Evolutionary conservation across 2,113 vertebrate species (phyloP), one percentile per base, ranked within the genome.

Genomic region (Lophura nycthemera): DNA sequence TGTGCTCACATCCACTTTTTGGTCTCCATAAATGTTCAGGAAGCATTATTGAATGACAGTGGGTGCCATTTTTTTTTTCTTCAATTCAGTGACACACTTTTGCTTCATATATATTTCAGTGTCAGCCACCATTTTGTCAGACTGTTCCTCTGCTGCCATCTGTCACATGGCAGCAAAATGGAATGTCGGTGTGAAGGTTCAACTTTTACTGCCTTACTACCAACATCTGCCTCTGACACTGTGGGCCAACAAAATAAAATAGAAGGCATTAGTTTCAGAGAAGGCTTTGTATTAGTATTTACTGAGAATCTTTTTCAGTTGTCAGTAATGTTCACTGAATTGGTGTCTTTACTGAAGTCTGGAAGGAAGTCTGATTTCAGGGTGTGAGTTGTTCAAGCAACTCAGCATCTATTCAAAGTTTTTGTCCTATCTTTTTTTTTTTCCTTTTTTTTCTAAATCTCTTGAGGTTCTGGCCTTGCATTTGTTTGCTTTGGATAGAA

Each of bases 401-500:
- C 65, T 78, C 21, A 54, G 71, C 1, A 48, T 19, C 34, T 34
- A 4, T 77, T 42, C 38, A 47, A 86, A 34, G 10, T 57, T 63
- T 63, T 24, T n/a, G 18, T 54, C 7, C 18, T 56, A 38, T 22
- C 32, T 63, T 8, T 25, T 30, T 30, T 18, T 7, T 13, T 45
- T 59, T 7, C 22, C 27, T 25, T 18, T 6, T 13, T 4, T 10
- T 5, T 4, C 17, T 8, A 70, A 0, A 6, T 40, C 5, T 65
- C 21, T 64, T 65, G 30, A 84, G n/a, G 81, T 72, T 78, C 34
- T 75, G 52, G 6, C 20, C 6, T 29, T 83, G 24, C 4, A 45
- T 86, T 73, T 79, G 4, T 57, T 38, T 17, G 25, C 4, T 54
- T 86, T 69, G 66, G 12, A 2, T 36, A 82, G n/a, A 13, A 78